Evolutionary conservation across 2,797 vertebrate species (phyloP), one percentile per base, ranked within the genome.

Genomic region (Kryptopterus vitreolus): DNA sequence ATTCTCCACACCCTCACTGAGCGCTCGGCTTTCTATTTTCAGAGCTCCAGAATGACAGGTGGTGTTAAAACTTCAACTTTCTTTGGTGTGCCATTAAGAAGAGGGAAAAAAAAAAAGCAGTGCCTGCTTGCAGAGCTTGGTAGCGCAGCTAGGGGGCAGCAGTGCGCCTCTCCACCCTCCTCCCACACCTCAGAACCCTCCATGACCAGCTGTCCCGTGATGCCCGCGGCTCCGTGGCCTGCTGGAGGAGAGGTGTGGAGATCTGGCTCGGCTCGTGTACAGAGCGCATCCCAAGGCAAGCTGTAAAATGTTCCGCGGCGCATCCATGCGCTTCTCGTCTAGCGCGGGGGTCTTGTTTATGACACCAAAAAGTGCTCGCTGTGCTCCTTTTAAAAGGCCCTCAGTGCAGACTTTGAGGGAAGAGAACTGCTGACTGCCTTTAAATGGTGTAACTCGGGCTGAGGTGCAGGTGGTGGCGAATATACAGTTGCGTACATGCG

Each of bases 171-270:
- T 84, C 79, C 48, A 83, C 78, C 78, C 87, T 87, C 81, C 82
- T 81, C 85, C 76, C 38, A 84, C 82, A 88, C 84, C 66, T 31
- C 88, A 88, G 66, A n/a, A 75, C 88, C 87, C 68, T 86, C 82
- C 31, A 86, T 85, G 88, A 91, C 92, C 93, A 94, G 92, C 92
- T 94, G 93, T 91, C 91, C 90, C 84, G 81, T 87, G 90, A 89
- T 90, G 93, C 93, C 90, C 50, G 88, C 85, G 83, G 88, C 91
- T 87, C 89, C 85, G 89, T 90, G 86, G 92, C 91, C 91, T 91
- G 91, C 92, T 93, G 92, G 91, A 92, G 90, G 91, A 92, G 90
- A 89, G 90, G 92, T 92, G 93, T 92, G 89, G 58, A 90, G 89
- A 87, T 85, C 90, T 92, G 92, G 91, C 91, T 93, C 80, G 35